Evolutionary conservation across 2,888 invertebrate species (phyloP), one percentile per base, ranked within the genome.

Genomic region (Gordius sp.): DNA sequence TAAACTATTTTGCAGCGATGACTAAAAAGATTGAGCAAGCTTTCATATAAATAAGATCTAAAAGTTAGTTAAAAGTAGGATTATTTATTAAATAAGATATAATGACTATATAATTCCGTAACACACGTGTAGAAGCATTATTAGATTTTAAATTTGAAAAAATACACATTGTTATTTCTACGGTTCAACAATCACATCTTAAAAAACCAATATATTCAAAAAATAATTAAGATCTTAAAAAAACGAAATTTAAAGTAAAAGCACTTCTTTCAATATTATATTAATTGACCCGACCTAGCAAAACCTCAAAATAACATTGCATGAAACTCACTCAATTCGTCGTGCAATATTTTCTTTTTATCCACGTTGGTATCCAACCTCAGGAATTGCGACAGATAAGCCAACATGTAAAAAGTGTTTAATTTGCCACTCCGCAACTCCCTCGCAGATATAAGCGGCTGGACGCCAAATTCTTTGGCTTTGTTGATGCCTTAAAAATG

Each of bases 401-500:
- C 20, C 47, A 47, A 18, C 13, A 47, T 20, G 4, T 47, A 20
- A 20, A 47, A 20, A 8, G 47, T 18, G 20, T 47, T 47, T 4
- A 20, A 4, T 8, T 20, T 8, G 47, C 47, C 13, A 13, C 4
- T 47, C 23, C 20, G 8, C 13, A 47, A 23, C 4, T 47, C 47
- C 4, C 47, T 13, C 8, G n/a, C 47, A 47, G 8, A 18, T 18
- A 47, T 47, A 4, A 47, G 8, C 4, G 47, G 23, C 23, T 47
- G 8, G 20, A 47, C 20, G 4, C 47, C 47, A 47, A 47, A 18
- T 47, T 47, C 47, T 47, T 47, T 47, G 23, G 47, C 47, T 47
- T 47, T 47, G 8, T 4, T n/a, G 4, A 47, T 47, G 20, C 23
- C 47, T 47, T 33, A 13, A n/a, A 33, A n/a, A 13, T 33, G n/a